Conservation (phyloP, 2,888 invertebrate genomes). For the Oeneis ivallda region DNA sequence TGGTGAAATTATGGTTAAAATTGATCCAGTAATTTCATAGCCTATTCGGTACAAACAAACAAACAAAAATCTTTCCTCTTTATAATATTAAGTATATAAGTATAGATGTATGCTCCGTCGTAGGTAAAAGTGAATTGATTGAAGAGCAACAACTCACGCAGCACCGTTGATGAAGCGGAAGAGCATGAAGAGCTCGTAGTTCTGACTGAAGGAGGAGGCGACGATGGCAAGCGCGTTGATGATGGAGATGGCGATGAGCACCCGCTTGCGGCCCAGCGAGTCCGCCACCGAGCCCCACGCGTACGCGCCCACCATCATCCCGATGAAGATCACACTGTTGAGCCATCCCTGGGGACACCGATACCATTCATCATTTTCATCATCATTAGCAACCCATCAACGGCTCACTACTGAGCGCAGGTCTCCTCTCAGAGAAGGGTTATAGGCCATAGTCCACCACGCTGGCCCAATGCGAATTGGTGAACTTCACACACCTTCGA, state of each 20-base stretch:
- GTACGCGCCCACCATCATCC: conserved; percentile 97
- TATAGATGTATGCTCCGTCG: too few species aligned
- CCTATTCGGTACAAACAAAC: too few species aligned
- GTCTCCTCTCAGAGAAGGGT: too few species aligned
- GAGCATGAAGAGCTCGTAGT: conserved; percentile 93
- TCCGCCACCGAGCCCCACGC: conserved; percentile 96
- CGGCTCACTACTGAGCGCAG: too few species aligned
- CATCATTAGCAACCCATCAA: background rate
- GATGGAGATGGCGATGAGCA: conserved; percentile 93
- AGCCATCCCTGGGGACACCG: conserved; percentile 81
- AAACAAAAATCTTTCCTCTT: too few species aligned
- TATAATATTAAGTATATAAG: too few species aligned
- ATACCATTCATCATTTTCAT: background rate
- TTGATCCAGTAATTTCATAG: too few species aligned
- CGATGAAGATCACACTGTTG: conserved; percentile 91
- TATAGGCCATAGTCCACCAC: too few species aligned
- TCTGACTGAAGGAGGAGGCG: conserved; percentile 94
- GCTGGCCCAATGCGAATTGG: too few species aligned
- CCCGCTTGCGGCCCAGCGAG: conserved; percentile 91
- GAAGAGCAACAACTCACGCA: conserved; percentile 93
- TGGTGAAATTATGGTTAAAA: too few species aligned
- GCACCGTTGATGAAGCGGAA: conserved; percentile 96
- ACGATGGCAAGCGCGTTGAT: conserved; percentile 95
- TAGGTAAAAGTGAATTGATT: background rate
- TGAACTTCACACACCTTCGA: too few species aligned